phyloP scores from a whole-genome alignment of 2,113 vertebrate species.

The Agelaius tricolor region DNA sequence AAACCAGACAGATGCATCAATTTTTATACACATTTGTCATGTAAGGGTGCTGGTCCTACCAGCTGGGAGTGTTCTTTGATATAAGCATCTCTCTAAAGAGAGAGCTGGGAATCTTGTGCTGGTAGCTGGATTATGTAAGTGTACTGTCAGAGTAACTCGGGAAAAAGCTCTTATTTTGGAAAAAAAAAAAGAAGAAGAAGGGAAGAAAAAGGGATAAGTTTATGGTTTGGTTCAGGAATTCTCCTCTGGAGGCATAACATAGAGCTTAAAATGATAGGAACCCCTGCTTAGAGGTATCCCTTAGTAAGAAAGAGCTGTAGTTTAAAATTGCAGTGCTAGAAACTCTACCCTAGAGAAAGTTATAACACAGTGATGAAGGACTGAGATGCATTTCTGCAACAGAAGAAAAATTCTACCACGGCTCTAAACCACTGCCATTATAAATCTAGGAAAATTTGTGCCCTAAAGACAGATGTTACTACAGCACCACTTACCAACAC shows the following conservation, averaged over 20 bases:
- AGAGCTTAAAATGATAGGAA: conserved; percentile 43
- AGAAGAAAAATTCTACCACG: conserved; percentile 13
- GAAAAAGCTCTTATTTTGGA: not conserved
- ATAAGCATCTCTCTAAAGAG: not conserved
- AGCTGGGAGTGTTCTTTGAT: not conserved
- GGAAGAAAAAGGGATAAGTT: not conserved
- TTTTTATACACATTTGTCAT: not conserved
- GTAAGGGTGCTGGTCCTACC: not conserved
- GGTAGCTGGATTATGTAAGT: not conserved
- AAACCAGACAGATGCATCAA: not conserved
- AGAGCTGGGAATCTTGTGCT: not conserved
- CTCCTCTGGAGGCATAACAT: conserved; percentile 7
- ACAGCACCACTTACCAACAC: not conserved
- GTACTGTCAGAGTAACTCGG: not conserved
- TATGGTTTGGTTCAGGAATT: conserved; percentile 19
- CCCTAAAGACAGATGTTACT: not conserved
- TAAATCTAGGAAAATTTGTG: not conserved
- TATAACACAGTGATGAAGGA: conserved; percentile 6
- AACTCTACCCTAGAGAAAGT: conserved; percentile 27
- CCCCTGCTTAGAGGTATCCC: conserved; percentile 5
- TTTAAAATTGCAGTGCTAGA: not conserved
- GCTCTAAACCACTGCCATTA: not conserved
- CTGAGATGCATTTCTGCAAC: conserved; percentile 5
- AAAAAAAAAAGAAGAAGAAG: no score
- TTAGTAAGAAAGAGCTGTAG: conserved; percentile 1